Base-by-base conservation (phyloP, 92 coral and sea anemone genomes). In the Epizoanthus scotinus region DNA sequence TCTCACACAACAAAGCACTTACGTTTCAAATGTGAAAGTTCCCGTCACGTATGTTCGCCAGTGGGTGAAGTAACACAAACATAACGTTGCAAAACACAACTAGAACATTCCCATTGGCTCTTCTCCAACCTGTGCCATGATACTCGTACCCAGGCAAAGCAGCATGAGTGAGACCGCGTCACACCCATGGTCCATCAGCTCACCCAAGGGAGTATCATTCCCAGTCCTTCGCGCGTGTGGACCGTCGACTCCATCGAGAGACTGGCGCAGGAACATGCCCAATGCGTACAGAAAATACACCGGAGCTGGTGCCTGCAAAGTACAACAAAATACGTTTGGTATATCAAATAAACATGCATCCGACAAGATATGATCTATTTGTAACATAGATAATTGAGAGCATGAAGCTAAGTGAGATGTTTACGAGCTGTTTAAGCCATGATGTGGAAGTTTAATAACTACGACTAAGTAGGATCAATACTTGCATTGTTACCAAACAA, bases 181-280 rank as follows among this genome's bases (percentile, higher is more conserved):
- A 63, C 34, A 63, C 8, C 69, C 69, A 63, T 63, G 69, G 69
- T 63, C 69, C 69, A 63, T 63, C 13, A 63, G 19, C 29, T 63
- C 69, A 24, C 69, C 69, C 10, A 63, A 42, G 17, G 69, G 69
- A 17, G 19, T 63, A 25, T 63, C 69, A 26, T 63, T 63, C 10
- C 69, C 69, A 63, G 69, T 63, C 69, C 38, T 26, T 63, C 69
- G 36, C 19, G 69, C 69, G 15, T 63, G 69, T 8, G 34, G 2
- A 24, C 69, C 69, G 69, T 63, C 69, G 44, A 63, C 27, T 29
- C 69, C 69, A 29, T 63, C 69, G 69, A 63, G 69, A 19, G 69
- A 25, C 69, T 63, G 69, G 69, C 29, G 29, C 36, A 24, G 18
- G n/a, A 63, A 63, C 29, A 63, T 63, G 6, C 69, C 69, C 69